Conservation (phyloP, 2,888 invertebrate genomes). For the Cancer borealis region DNA sequence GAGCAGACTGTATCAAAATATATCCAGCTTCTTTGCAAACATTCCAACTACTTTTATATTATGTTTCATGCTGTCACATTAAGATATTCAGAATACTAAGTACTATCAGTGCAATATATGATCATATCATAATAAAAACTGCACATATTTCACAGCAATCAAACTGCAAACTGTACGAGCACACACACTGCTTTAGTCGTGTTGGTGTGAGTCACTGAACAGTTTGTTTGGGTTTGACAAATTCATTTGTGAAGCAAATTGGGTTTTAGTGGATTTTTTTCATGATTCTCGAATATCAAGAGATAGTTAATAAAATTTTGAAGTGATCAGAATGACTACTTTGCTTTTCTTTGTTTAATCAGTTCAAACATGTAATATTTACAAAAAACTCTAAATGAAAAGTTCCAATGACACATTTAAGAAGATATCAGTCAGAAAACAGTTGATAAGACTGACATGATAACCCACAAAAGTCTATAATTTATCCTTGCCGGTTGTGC, state of each 20-base stretch:
- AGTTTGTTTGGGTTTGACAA: not conserved
- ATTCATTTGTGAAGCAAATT: not conserved
- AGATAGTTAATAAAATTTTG: not conserved
- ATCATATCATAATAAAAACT: not conserved
- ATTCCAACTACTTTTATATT: not conserved
- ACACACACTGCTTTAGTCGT: not conserved
- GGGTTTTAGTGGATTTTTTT: not conserved
- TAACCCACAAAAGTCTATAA: not conserved
- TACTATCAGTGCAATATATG: not conserved
- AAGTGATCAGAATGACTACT: not conserved
- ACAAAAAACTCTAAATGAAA: not conserved
- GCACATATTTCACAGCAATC: slow-evolving; percentile 2
- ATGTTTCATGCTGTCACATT: slow-evolving; percentile 8
- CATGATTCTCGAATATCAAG: not conserved
- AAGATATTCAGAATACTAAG: not conserved
- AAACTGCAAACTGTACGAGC: not conserved
- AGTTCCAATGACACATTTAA: not conserved
- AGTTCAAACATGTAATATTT: not conserved
- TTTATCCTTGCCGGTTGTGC: not conserved
- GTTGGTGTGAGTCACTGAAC: not conserved
- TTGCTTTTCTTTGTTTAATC: not conserved
- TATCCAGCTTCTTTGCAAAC: not conserved
- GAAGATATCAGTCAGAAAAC: not conserved
- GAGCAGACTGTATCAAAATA: not conserved
- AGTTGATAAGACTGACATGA: not conserved